A percentile compares a stretch with the other conserved stretches of the same genome.
Evolutionary conservation across 2,888 invertebrate genomes (phyloP).

Genomic region (Diaphora mendica): DNA sequence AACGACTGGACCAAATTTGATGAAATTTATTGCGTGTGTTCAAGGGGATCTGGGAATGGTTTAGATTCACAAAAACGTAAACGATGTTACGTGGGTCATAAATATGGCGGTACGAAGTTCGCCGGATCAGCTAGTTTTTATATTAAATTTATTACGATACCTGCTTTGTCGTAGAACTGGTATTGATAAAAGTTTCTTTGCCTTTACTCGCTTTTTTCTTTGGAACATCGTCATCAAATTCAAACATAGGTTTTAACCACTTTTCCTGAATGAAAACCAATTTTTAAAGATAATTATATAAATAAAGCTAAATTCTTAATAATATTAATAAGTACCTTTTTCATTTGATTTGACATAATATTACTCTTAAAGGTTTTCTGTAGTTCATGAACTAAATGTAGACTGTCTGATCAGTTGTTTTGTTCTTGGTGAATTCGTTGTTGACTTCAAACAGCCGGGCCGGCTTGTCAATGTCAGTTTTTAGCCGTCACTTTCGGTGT

Average conservation of each 20-base stretch:
- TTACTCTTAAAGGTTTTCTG: background rate
- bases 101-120: no score
- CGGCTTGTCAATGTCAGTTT: background rate
- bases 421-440: background rate
- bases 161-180: conserved; percentile 17
- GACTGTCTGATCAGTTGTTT: background rate
- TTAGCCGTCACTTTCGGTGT: background rate
- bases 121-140: no score
- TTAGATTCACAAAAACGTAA: no score
- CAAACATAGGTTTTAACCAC: conserved; percentile 79
- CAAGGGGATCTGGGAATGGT: no score
- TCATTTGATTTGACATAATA: background rate
- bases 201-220: conserved; percentile 56
- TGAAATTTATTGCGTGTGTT: no score
- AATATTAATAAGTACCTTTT: background rate
- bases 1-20: no score
- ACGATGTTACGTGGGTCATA: no score
- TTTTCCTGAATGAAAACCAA: conserved; percentile 56
- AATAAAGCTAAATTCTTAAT: background rate
- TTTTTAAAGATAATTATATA: background rate
- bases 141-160: conserved; percentile 17
- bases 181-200: conserved; percentile 6
- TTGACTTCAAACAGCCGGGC: no score
- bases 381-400: background rate
- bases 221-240: conserved; percentile 67